Evolutionary conservation across 2,888 invertebrate genomes (phyloP), one percentile per base, ranked within the genome.

Genomic region (Sicus ferrugineus): DNA sequence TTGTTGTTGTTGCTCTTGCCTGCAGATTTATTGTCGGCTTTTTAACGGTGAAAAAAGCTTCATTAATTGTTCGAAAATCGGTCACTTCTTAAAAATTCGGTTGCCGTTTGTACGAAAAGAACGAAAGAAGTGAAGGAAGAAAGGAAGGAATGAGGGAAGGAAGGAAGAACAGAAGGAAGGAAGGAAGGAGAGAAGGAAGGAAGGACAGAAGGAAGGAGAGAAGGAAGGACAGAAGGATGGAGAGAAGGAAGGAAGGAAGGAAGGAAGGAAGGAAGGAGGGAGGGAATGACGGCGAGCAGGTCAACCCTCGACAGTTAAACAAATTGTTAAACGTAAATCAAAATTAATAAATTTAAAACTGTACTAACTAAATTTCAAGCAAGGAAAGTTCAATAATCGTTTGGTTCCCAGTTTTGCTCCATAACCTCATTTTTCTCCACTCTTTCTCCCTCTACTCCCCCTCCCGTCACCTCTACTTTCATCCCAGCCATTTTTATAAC

Each of bases 1-100:
- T 73, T 75, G 73, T 68, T 69, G 70, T 67, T 65, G 65, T 72
- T 69, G 67, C 14, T 30, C 56, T 46, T 23, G 14, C 58, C 26
- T 31, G 28, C 31, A 79, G 79, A 79, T 80, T 78, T 79, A 79
- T 76, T 73, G 80, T 74, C 79, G 79, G 79, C 79, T 63, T 79
- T 70, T 73, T 70, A 73, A 68, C 63, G 54, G n/a, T 52, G 6
- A 48, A 66, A 66, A 46, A 42, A 58, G 56, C 30, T 70, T 70
- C 70, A 72, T 70, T 72, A 72, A 70, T 72, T 72, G 67, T 54
- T n/a, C 50, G n/a, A 30, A 67, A 71, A 64, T 48, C 46, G 62
- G 62, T 48, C 46, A 28, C 28, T 46, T 46, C 34, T 4, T 42
- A 4, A 5, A 31, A 59, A 34, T 34, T 59, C 19, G 59, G 19